Percentiles rank a stretch among this genome's conserved stretches.
Evolutionary conservation across 1,140 invertebrate species (phyloP).

Genomic region (Campodea augens): DNA sequence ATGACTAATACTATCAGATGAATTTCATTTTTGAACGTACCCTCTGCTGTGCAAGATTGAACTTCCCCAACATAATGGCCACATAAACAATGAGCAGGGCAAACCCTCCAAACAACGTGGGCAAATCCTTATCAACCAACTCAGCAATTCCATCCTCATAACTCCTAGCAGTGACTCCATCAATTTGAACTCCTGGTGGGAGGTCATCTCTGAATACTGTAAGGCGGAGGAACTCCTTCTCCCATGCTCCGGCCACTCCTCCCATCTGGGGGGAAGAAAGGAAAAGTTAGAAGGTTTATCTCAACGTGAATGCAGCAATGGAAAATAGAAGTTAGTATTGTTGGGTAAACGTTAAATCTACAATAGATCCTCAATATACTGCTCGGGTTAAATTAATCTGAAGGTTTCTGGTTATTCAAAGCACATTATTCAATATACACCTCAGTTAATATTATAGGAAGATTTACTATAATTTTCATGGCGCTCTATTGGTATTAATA

Average conservation of each 20-base stretch:
- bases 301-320: neutral
- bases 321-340: too few species aligned
- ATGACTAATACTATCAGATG: too few species aligned
- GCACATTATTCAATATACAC: too few species aligned
- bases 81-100: conserved; percentile 33
- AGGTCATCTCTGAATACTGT: conserved; percentile 19
- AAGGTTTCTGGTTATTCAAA: too few species aligned
- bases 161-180: conserved; percentile 21
- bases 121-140: conserved; percentile 22
- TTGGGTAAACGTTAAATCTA: too few species aligned
- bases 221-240: conserved; percentile 23
- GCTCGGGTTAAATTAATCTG: too few species aligned
- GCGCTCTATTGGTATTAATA: too few species aligned
- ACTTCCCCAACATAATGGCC: conserved; percentile 32
- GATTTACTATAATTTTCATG: conserved; percentile 10
- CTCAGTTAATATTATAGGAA: neutral
- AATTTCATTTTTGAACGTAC: conserved; percentile 18
- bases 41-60: conserved; percentile 32
- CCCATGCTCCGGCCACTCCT: conserved; percentile 21
- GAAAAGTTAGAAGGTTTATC: neutral
- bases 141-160: conserved; percentile 4
- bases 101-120: conserved; percentile 29
- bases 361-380: too few species aligned
- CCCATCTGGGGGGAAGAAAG: conserved; percentile 2
- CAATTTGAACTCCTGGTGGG: conserved; percentile 24